Evolutionary conservation across 2,888 invertebrate genomes (phyloP).

Genomic region (Holacanthella duospinosa): DNA sequence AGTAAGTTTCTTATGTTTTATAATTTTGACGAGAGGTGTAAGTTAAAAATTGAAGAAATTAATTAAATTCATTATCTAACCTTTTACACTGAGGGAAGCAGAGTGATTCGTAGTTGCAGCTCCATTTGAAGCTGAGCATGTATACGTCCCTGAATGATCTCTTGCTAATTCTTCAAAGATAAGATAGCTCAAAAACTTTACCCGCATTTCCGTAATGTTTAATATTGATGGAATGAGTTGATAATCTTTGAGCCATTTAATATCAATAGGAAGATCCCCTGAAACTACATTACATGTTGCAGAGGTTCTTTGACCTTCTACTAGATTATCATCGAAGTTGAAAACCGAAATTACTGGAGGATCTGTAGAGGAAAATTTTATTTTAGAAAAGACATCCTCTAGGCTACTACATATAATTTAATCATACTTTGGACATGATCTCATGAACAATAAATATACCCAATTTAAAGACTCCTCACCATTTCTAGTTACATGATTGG

Average conservation of each 20-base stretch:
- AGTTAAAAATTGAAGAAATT: too few relatives aligned
- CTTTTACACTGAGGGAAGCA: conserved; percentile 41
- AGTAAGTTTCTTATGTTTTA: too few relatives aligned
- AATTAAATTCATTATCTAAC: too few relatives aligned
- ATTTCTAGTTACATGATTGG: not conserved
- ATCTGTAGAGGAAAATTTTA: conserved; percentile 24
- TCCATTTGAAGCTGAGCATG: conserved; percentile 41
- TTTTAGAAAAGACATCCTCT: not conserved
- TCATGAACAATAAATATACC: not conserved
- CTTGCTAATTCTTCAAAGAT: conserved; percentile 34
- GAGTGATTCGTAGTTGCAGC: conserved; percentile 37
- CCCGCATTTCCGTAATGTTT: conserved; percentile 29
- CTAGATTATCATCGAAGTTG: conserved; percentile 33
- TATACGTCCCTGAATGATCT: conserved; percentile 42
- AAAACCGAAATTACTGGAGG: conserved; percentile 37
- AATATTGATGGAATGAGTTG: conserved; percentile 20
- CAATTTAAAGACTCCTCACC: too few relatives aligned
- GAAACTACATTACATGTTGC: conserved; percentile 32
- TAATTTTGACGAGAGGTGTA: too few relatives aligned
- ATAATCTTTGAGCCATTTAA: conserved; percentile 31
- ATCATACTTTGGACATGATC: not conserved
- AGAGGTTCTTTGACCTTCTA: conserved; percentile 35
- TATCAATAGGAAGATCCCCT: conserved; percentile 34
- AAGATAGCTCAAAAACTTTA: conserved; percentile 32
- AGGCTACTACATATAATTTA: not conserved